These are phyloP conservation scores for Drosophila austrosaltans DNA, from an alignment of 2,888 invertebrate species.

Conservation along the genomic window DNA sequence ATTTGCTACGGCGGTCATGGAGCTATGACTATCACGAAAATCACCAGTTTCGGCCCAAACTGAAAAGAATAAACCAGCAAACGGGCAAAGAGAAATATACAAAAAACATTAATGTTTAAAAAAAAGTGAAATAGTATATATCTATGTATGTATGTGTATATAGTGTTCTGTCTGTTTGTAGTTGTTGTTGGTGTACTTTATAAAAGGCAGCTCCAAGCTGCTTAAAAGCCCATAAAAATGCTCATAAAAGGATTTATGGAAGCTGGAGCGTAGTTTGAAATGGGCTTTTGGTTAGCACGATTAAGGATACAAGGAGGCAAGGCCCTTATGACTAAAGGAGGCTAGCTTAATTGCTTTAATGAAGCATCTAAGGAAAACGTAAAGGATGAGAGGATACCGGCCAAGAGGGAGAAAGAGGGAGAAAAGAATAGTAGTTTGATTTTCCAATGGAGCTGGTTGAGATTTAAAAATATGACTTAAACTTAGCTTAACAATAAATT, in stretches of 20 bases:
- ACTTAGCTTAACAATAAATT: slow-evolving; percentile 32
- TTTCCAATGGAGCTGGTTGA: neutral
- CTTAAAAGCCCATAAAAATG: slow-evolving; percentile 80
- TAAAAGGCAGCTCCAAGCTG: slow-evolving; percentile 44
- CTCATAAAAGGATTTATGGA: slow-evolving; percentile 83
- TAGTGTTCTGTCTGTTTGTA: neutral
- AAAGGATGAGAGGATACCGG: slow-evolving; percentile 1
- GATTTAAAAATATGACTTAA: neutral
- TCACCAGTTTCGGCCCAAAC: slow-evolving; percentile 96
- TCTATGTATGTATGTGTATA: slow-evolving; percentile 3
- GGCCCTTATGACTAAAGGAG: slow-evolving; percentile 40
- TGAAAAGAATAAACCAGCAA: slow-evolving; percentile 85
- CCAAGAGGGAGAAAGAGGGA: neutral
- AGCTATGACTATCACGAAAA: slow-evolving; percentile 92
- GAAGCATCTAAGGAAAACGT: slow-evolving; percentile 3
- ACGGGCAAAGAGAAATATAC: slow-evolving; percentile 39
- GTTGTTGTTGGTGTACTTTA: neutral
- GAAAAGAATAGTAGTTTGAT: neutral
- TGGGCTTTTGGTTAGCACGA: slow-evolving; percentile 75
- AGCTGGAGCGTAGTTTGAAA: slow-evolving; percentile 54
- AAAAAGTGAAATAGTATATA: slow-evolving; percentile 36
- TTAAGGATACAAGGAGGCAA: slow-evolving; percentile 56
- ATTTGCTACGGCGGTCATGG: slow-evolving; percentile 87
- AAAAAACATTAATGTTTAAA: slow-evolving; percentile 78
- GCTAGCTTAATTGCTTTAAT: slow-evolving; percentile 55